These are phyloP conservation scores for Hartigia nigra DNA, from an alignment of 2,888 invertebrate genomes.

Conservation along the genomic window DNA sequence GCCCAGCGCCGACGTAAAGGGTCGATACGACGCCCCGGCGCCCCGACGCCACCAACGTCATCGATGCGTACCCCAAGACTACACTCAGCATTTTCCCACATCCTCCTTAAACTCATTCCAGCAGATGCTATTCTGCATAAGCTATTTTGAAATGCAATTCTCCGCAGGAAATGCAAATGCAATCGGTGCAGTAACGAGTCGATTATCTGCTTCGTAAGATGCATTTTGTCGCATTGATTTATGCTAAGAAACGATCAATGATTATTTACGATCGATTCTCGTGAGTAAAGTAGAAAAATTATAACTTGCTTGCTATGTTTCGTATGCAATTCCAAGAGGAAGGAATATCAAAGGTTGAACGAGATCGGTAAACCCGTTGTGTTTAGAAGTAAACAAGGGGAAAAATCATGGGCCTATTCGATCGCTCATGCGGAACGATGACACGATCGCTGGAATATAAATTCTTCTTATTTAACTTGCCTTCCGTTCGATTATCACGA, in stretches of 20 bases:
- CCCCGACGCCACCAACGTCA: conserved; percentile 4
- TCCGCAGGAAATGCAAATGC: neutral
- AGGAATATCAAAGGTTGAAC: neutral
- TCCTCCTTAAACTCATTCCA: neutral
- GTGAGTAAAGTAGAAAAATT: neutral
- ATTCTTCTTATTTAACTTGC: neutral
- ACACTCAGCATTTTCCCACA: neutral
- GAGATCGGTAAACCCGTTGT: neutral
- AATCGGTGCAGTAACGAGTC: neutral
- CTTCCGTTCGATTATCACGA: neutral
- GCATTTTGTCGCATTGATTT: neutral
- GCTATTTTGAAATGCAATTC: neutral
- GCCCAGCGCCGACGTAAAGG: conserved; percentile 42
- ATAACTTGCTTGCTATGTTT: too few relatives aligned
- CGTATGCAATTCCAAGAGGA: neutral
- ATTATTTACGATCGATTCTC: neutral
- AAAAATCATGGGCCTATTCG: neutral
- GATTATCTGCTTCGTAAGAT: neutral
- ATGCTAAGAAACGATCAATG: neutral
- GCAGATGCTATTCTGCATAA: neutral
- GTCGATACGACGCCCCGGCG: conserved; percentile 47
- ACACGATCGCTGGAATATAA: neutral
- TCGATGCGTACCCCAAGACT: neutral
- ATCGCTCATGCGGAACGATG: neutral
- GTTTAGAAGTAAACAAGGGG: neutral